Base-by-base conservation (phyloP, 2,888 invertebrate species). In the Drosophila aldrichi region DNA sequence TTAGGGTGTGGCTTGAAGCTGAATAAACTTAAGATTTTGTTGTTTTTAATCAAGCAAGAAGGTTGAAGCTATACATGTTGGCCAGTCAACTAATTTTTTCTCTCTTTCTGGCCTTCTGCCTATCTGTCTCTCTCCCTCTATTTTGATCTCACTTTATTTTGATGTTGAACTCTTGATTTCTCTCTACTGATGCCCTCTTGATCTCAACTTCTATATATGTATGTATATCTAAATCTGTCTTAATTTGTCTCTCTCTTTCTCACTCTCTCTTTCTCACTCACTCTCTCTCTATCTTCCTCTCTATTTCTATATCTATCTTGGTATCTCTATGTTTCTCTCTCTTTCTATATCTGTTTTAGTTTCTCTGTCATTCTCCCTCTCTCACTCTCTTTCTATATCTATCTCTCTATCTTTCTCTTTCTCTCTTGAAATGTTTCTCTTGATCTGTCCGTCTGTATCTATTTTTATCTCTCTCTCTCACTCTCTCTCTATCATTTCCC, bases 361-460 rank as follows among this genome's bases (percentile, higher is more conserved):
- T 0, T 2, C 2, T 6, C 7, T 29, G 6, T 29, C 29, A 3
- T 25, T 25, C 25, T 25, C 3, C 3, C 41, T 4, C 2, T 18
- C 3, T 18, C 18, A 22, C 12, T 43, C 20, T 5, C 10, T 10
- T 9, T 43, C 29, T 29, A 29, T 29, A 8, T 2, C 18, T 29
- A 29, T 29, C 5, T 25, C 2, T 2, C 7, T 29, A 3, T 29
- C 25, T 25, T 25, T 25, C 25, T 25, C 25, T 5, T 1, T 5
- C 25, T 22, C 20, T 22, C 2, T 22, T 22, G 20, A 22, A 22
- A 22, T 22, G 20, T 22, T 22, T 18, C 41, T 41, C 6, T 22
- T 12, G 20, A 4, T 14, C 4, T 12, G 1, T 12, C 0, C 5
- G 0, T 2, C n/a, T 12, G 1, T 16, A 2, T 38, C 2, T 36